Conservation (phyloP, 2,113 vertebrate genomes). For the Semicossyphus pulcher region DNA sequence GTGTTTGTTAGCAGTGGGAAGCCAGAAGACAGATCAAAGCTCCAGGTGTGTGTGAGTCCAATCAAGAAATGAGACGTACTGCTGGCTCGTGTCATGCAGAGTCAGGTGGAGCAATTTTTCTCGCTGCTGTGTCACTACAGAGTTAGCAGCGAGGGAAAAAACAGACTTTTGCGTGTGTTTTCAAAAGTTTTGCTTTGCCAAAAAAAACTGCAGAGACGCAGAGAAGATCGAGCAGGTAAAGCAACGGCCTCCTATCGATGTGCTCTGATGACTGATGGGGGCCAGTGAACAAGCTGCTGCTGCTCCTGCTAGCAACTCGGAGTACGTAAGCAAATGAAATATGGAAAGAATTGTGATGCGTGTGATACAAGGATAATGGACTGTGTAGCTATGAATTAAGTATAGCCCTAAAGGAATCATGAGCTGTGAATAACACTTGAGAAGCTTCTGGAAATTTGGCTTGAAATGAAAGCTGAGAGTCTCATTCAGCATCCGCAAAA, state of each 20-base stretch:
- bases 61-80: conserved; percentile 54
- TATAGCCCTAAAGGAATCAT: neutral
- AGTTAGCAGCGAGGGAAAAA: too few species aligned
- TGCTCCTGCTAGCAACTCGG: neutral
- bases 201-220: neutral
- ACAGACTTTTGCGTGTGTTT: conserved; percentile 12
- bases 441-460: neutral
- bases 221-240: neutral
- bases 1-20: conserved; percentile 48
- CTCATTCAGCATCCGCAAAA: too few species aligned
- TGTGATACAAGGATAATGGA: neutral
- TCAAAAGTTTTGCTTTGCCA: conserved; percentile 27
- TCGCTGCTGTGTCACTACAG: conserved; percentile 3
- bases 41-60: conserved; percentile 57
- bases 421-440: neutral
- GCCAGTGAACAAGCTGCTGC: too few species aligned
- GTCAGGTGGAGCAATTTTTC: conserved; percentile 62
- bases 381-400: too few species aligned
- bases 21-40: conserved; percentile 44
- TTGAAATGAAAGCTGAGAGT: too few species aligned
- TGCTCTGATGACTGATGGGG: conserved; percentile 21
- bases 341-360: neutral
- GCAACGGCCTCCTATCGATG: neutral
- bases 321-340: neutral
- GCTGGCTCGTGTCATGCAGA: conserved; percentile 53